Evolutionary conservation across 2,113 vertebrate genomes (phyloP).

Genomic region (Speoplatyrhinus poulsoni): DNA sequence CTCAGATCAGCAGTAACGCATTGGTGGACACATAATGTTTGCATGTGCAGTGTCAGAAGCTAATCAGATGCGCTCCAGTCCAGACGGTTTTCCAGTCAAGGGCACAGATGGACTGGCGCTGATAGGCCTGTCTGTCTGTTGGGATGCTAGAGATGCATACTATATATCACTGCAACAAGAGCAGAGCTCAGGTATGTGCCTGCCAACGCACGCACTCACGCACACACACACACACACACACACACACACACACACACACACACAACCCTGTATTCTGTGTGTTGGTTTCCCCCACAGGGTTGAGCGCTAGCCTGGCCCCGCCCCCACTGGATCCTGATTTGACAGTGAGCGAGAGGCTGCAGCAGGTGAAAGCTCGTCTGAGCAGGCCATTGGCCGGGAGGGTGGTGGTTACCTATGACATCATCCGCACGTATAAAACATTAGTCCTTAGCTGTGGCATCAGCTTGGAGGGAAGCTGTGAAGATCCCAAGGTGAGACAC

Average conservation of each 20-base stretch:
- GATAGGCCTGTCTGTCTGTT: slow-evolving; percentile 90
- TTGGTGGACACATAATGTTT: neutral
- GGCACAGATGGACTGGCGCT: slow-evolving; percentile 78
- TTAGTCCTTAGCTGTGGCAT: slow-evolving; percentile 86
- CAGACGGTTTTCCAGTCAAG: slow-evolving; percentile 83
- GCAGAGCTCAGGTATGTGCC: slow-evolving; percentile 80
- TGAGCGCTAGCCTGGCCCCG: slow-evolving; percentile 88
- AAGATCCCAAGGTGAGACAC: slow-evolving; percentile 90
- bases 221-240: neutral
- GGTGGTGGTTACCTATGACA: slow-evolving; percentile 80
- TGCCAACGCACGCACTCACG: neutral
- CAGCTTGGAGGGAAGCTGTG: slow-evolving; percentile 83
- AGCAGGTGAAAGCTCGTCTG: slow-evolving; percentile 78
- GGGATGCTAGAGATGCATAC: slow-evolving; percentile 94
- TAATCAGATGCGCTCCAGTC: slow-evolving; percentile 41
- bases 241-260: neutral
- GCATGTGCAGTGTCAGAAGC: slow-evolving; percentile 48
- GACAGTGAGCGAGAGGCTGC: slow-evolving; percentile 80
- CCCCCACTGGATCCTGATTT: slow-evolving; percentile 86
- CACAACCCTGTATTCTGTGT: neutral
- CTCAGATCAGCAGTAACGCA: neutral
- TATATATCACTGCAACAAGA: slow-evolving; percentile 88
- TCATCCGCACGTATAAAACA: slow-evolving; percentile 88
- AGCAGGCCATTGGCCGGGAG: slow-evolving; percentile 46
- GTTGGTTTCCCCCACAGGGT: slow-evolving; percentile 70